Evolutionary conservation across 2,113 vertebrate genomes (phyloP), one percentile per base, ranked within the genome.

Genomic region (Aleadryas rufinucha): DNA sequence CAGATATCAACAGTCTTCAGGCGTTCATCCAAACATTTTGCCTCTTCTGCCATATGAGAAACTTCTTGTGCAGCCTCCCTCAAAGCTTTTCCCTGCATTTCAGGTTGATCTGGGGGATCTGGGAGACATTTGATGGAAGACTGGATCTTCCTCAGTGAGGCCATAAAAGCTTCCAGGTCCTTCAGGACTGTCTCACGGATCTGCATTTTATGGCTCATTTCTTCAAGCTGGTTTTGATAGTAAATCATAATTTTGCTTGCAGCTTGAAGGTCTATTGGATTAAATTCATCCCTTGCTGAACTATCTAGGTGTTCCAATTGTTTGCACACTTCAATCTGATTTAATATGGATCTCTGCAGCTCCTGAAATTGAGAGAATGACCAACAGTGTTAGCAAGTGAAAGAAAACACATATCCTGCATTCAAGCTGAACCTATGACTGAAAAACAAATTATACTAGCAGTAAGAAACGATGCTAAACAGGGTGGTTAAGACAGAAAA

Each of bases 151-250:
- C 96, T 98, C 83, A 99, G 79, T 1, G 98, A 99, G 95, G 98
- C 97, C 78, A 99, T 97, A 93, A 99, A 99, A 26, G 92, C 96
- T 71, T 99, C 98, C 21, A 99, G 96, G 64, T 98, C 98, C 13
- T 97, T 97, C 35, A 99, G 97, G 3, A 98, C 97, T 0, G 97
- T 98, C 80, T 99, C 98, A 0, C 97, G 97, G 66, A 97, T 98
- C 54, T 97, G 98, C 63, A 98, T 98, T 94, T 98, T 98, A 87
- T 97, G 97, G 30, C 95, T 94, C 59, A 98, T 97, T 61, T 98
- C 98, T 89, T 99, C 98, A 28, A 99, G 97, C 14, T 98, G 98
- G 50, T 90, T 95, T 94, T 96, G 98, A 97, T 98, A 99, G 60
- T 97, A 96, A 65, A 97, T 77, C 7, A 98, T 97, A 80, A 99